These are phyloP conservation scores for Eremobia ochroleuca DNA, from an alignment of 2,888 invertebrate species.

Conservation along the genomic window DNA sequence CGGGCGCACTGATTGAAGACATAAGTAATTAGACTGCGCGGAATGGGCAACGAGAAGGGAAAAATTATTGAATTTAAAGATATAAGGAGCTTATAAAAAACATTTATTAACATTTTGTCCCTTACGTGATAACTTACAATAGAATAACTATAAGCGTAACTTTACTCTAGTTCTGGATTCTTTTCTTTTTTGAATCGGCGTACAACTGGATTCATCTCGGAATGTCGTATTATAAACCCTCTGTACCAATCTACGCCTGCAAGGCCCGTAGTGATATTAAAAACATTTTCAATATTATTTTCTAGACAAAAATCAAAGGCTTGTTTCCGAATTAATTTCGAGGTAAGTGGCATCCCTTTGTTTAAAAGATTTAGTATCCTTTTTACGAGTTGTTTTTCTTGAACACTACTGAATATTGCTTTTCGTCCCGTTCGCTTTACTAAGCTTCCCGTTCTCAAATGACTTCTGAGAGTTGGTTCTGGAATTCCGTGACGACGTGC, in stretches of 20 bases:
- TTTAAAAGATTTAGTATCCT: background rate
- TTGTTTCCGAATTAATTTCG: constrained; percentile 14
- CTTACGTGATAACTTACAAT: background rate
- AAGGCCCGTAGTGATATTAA: constrained; percentile 15
- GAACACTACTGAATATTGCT: background rate
- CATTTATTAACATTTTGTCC: constrained; percentile 4
- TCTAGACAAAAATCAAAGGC: constrained; percentile 32
- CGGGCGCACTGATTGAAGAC: background rate
- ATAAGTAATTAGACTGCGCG: background rate
- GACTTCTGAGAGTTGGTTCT: background rate
- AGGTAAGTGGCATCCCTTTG: background rate
- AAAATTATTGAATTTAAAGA: background rate
- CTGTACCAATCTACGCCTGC: constrained; percentile 10
- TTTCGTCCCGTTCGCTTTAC: background rate
- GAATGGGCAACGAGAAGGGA: background rate
- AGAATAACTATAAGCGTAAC: background rate
- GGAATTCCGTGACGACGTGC: constrained; percentile 11
- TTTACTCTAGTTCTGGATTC: background rate
- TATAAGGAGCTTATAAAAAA: no score
- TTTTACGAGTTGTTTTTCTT: constrained; percentile 16
- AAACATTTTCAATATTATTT: constrained; percentile 15
- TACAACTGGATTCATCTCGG: background rate
- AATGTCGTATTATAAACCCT: constrained; percentile 22
- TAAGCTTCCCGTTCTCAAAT: constrained; percentile 1
- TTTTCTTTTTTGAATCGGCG: background rate